Base-by-base conservation (phyloP, 2,113 vertebrate genomes). In the Archocentrus centrarchus region DNA sequence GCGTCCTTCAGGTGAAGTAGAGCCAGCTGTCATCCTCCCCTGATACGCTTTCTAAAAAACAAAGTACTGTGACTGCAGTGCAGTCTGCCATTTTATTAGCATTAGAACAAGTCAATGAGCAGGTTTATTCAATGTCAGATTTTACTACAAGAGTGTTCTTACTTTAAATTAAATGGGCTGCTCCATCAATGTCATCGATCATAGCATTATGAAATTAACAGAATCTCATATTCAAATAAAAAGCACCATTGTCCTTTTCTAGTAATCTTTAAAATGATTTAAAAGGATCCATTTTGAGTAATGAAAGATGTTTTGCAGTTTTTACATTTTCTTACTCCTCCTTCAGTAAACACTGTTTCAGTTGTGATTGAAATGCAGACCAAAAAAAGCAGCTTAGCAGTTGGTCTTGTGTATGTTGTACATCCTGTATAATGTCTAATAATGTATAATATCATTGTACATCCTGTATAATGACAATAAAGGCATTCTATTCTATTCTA, bases 1-100 rank as follows among this genome's bases (percentile, higher is more conserved):
- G 0, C 61, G 88, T 88, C 87, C 88, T 86, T 89, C 82, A 66
- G 32, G 68, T 86, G 83, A 92, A 88, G 85, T 50, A 77, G 58
- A 37, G 66, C 37, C 77, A 1, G 82, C 84, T 81, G 87, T 91
- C 81, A 86, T 39, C 47, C 64, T 85, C 6, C 18, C 7, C 50
- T 77, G 75, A 86, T 88, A 2, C 66, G 73, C 32, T 63, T 88
- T 80, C 55, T 77, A 55, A 85, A 86, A 83, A 82, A 88, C 81
- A 84, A 85, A 84, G 53, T 9, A n/a, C 68, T 55, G 24, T 59
- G 76, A 80, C 86, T 77, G 83, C 64, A 77, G 39, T 75, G 57
- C 66, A 78, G 58, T 81, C 60, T 77, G 53, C 66, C 53, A 11
- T 88, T 90, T 92, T 88, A 86, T 84, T 66, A 82, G 70, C 44